These are phyloP conservation scores for Mixornis gularis DNA, from an alignment of 2,113 vertebrate species.

Conservation along the genomic window DNA sequence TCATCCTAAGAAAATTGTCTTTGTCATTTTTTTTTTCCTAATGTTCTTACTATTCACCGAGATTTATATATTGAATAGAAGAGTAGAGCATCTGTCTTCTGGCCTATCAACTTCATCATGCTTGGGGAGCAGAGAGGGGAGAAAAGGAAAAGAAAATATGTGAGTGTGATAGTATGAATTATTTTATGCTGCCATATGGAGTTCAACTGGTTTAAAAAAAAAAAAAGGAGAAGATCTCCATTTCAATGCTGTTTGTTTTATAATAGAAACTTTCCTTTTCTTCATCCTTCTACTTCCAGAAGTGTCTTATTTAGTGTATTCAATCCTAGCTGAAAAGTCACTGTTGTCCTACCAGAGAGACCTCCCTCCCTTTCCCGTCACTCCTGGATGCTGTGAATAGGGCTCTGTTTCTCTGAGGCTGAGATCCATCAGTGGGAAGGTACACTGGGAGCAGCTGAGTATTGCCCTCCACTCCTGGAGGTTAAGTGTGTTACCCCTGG, in stretches of 20 bases:
- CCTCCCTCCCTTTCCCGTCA: not conserved
- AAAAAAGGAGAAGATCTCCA: not conserved
- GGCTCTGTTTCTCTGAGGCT: not conserved
- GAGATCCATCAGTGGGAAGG: not conserved
- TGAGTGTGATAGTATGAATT: not conserved
- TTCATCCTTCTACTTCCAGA: not conserved
- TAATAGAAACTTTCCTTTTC: not conserved
- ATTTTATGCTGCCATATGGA: not conserved
- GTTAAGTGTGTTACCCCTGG: not conserved
- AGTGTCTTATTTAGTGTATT: not conserved
- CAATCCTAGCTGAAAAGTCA: not conserved
- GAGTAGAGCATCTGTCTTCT: not conserved
- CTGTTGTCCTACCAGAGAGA: not conserved
- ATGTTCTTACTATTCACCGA: not conserved
- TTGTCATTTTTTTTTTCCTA: not conserved
- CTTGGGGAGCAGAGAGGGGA: not conserved
- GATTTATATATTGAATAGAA: not conserved
- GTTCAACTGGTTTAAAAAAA: not conserved
- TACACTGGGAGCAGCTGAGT: not conserved
- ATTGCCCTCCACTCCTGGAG: not conserved
- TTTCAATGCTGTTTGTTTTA: slow-evolving; percentile 7
- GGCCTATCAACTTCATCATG: not conserved
- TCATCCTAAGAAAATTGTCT: not conserved
- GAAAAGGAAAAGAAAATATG: not conserved
- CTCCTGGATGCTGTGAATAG: not conserved